Percentiles rank a stretch among this genome's conserved stretches.
phyloP scores from a whole-genome alignment of 2,113 vertebrate genomes.

The Desmodus rotundus region DNA sequence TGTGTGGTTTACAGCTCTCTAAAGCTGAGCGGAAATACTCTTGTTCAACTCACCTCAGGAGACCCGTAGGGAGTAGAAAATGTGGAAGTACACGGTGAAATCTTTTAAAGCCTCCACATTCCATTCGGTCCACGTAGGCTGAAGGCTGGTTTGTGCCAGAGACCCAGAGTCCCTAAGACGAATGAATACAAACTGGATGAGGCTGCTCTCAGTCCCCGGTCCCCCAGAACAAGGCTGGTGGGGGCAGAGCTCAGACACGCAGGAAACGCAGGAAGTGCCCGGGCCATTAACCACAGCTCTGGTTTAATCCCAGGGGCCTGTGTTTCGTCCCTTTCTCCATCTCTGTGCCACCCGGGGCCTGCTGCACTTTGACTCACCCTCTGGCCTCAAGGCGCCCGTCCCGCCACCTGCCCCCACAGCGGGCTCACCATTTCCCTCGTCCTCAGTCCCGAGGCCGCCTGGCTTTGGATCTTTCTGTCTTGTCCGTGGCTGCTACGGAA shows the following conservation, averaged over 20 bases:
- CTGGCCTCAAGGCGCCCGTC: neutral
- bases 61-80: neutral
- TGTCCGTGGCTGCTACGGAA: neutral
- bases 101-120: neutral
- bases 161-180: neutral
- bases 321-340: neutral
- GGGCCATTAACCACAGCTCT: neutral
- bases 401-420: neutral
- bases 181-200: neutral
- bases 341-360: neutral
- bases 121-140: fast-evolving
- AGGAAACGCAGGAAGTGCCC: neutral
- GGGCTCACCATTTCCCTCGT: neutral
- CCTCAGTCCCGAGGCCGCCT: neutral
- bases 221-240: neutral
- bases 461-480: neutral
- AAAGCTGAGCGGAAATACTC: neutral
- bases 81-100: neutral
- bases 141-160: neutral
- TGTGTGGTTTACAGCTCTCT: neutral
- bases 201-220: too few relatives aligned
- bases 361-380: neutral
- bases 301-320: fast-evolving
- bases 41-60: neutral
- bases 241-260: neutral